A percentile compares a stretch with the other conserved stretches of the same genome.
Evolutionary conservation across 1,140 invertebrate genomes (phyloP).

Genomic region (Calycopis cecrops): DNA sequence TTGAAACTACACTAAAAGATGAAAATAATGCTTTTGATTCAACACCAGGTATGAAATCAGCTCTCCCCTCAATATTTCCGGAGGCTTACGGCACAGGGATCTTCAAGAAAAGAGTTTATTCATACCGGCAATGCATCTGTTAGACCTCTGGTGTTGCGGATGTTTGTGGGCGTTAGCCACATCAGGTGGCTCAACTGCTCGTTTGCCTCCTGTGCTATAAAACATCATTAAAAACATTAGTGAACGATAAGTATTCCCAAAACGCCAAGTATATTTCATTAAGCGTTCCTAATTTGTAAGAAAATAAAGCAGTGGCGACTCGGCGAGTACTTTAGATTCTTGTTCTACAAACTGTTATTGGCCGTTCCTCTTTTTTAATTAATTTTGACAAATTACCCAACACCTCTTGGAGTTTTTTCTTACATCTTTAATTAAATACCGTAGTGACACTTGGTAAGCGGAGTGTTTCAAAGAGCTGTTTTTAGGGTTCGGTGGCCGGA

Average conservation of each 20-base stretch:
- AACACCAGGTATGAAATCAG: no score
- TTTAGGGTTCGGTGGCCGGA: conserved; percentile 21
- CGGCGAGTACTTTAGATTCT: conserved; percentile 42
- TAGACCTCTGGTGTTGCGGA: no score
- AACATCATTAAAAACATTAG: not conserved
- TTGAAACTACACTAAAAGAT: no score
- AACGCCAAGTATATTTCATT: conserved; percentile 27
- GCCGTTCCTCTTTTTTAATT: conserved; percentile 67
- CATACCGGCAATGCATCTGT: no score
- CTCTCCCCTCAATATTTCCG: no score
- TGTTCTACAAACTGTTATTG: conserved; percentile 60
- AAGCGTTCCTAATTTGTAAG: conserved; percentile 39
- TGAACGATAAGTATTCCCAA: not conserved
- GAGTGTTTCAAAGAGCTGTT: conserved; percentile 34
- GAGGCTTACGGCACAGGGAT: no score
- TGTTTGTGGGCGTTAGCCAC: no score
- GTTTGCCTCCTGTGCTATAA: no score
- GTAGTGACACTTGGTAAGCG: conserved; percentile 61
- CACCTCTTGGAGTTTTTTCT: conserved; percentile 64
- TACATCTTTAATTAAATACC: conserved; percentile 72
- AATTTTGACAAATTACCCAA: conserved; percentile 73
- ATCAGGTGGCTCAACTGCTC: no score
- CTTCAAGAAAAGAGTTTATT: no score
- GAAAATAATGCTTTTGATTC: no score
- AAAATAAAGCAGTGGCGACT: conserved; percentile 41